Percentiles rank a stretch among this genome's conserved stretches.
These are phyloP conservation scores for Ptychoptera contaminata DNA, from an alignment of 2,888 invertebrate species.

Conservation along the genomic window DNA sequence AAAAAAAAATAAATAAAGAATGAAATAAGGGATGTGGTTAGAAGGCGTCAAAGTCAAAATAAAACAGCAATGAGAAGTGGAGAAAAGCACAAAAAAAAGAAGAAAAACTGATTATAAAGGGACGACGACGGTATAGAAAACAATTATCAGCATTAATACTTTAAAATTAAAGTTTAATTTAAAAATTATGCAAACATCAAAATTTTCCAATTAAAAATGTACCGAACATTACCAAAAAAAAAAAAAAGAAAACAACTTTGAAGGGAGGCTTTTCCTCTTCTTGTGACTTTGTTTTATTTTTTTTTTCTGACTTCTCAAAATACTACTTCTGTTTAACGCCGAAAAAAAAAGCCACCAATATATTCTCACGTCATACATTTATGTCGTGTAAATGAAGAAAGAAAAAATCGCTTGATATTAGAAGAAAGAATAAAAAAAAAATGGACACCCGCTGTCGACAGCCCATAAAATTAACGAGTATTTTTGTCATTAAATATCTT, in stretches of 20 bases:
- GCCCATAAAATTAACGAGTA: conserved; percentile 11
- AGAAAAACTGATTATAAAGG: neutral
- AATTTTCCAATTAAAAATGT: conserved; percentile 7
- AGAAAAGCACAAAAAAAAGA: too few species aligned
- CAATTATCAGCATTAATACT: conserved; percentile 7
- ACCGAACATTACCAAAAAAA: neutral
- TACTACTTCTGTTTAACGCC: too few species aligned
- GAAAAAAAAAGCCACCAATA: neutral
- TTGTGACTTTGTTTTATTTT: neutral
- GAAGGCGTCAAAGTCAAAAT: neutral
- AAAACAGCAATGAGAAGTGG: neutral
- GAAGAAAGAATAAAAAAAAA: neutral
- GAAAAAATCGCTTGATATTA: neutral
- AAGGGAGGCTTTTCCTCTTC: neutral
- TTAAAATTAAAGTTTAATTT: conserved; percentile 8
- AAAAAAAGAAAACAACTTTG: neutral
- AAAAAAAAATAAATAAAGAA: too few species aligned
- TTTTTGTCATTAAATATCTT: conserved; percentile 13
- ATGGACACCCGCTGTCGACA: conserved; percentile 11
- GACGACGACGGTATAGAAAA: too few species aligned
- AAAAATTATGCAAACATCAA: conserved; percentile 8
- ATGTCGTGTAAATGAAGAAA: neutral
- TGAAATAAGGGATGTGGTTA: too few species aligned
- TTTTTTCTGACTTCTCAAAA: neutral
- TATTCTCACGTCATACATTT: neutral